Base-by-base conservation (phyloP, 2,888 invertebrate genomes). In the Polyommatus icarus region DNA sequence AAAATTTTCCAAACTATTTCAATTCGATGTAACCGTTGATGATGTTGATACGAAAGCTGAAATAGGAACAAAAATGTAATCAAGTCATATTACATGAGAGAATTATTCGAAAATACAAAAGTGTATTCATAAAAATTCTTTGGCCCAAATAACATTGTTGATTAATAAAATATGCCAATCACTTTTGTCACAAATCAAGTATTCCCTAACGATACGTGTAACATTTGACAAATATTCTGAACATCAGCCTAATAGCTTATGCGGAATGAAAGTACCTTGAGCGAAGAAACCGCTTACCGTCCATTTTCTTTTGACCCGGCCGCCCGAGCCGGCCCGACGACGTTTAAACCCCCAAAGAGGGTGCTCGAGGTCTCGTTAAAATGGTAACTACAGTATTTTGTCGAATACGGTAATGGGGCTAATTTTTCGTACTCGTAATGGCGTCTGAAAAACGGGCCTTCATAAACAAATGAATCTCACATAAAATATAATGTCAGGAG, bases 401-500 rank as follows among this genome's bases (percentile, higher is more conserved):
- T 84, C 84, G 84, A 83, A 83, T 83, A 84, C 84, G 84, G 84
- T 88, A 88, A 88, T 87, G 87, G 87, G 24, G 85, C 87, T 86
- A 87, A 87, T 89, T 88, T 87, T 86, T 87, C 86, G 85, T 83
- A 79, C 80, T 81, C 80, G 79, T 86, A 87, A 87, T 86, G 85
- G 83, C 80, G 83, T 82, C 81, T 83, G 85, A 84, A 85, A 87
- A 87, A 86, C 85, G 85, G 85, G 82, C 80, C 82, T 81, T 81
- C 81, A 78, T 73, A 82, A 83, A 83, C 82, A 85, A 87, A 86
- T 85, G 83, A 83, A 80, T 80, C 82, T 77, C 76, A 79, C 80
- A 79, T 83, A 79, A 80, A 81, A n/a, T n/a, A n/a, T 84, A 84
- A 85, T 82, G 76, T 75, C 75, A 78, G 59, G 76, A 61, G 75